A percentile compares a stretch with the other conserved stretches of the same genome.
Conservation (phyloP, 2,888 invertebrate genomes). For the Drosophila meridionalis region DNA sequence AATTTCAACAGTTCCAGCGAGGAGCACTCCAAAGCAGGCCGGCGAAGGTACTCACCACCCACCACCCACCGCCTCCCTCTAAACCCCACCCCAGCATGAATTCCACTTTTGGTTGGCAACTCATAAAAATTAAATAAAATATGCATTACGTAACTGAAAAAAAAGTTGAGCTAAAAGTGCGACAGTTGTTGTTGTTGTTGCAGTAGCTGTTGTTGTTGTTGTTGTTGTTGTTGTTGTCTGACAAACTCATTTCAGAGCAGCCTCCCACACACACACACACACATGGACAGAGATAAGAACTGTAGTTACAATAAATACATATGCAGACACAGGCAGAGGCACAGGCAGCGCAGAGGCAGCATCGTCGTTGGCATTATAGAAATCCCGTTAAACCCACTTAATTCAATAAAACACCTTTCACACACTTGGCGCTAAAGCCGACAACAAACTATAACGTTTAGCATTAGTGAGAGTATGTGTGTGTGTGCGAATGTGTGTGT, state of each 20-base stretch:
- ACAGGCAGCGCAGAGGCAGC: conserved; percentile 20
- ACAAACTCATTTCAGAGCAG: conserved; percentile 57
- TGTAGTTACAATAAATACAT: conserved; percentile 78
- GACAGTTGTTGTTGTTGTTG: conserved; percentile 41
- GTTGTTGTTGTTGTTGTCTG: conserved; percentile 41
- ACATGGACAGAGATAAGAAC: conserved; percentile 35
- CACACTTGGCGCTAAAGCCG: conserved; percentile 79
- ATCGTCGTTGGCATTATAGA: conserved; percentile 72
- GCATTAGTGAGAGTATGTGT: conserved; percentile 39
- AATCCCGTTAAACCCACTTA: conserved; percentile 80
- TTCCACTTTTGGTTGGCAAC: conserved; percentile 67
- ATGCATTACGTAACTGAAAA: conserved; percentile 63
- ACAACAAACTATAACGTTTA: conserved; percentile 75
- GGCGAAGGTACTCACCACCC: neutral
- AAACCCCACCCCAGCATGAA: conserved; percentile 31
- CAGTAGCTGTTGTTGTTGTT: conserved; percentile 36
- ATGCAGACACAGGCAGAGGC: conserved; percentile 31
- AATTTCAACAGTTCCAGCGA: conserved; percentile 41
- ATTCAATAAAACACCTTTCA: conserved; percentile 81
- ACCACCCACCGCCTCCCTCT: neutral
- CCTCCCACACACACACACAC: conserved; percentile 24
- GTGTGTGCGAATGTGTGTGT: conserved; percentile 15
- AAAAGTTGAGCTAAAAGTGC: conserved; percentile 72
- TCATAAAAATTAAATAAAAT: conserved; percentile 78
- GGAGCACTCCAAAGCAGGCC: conserved; percentile 1